These are phyloP conservation scores for Circaetus cinerascens DNA, from an alignment of 2,113 vertebrate genomes.

Conservation along the genomic window DNA sequence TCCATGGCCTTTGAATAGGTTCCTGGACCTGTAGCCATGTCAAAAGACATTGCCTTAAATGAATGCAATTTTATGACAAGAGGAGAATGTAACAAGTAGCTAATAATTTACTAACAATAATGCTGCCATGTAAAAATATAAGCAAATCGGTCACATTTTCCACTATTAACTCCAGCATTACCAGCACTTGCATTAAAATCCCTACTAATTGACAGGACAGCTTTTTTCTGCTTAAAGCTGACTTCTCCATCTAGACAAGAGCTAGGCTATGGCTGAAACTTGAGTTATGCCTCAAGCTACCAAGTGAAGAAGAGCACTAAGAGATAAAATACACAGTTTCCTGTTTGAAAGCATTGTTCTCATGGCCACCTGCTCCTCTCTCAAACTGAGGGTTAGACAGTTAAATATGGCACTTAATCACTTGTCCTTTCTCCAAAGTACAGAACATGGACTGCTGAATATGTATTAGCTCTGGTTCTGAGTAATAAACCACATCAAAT, in stretches of 20 bases:
- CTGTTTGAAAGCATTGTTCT: constrained; percentile 26
- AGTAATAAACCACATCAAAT: constrained; percentile 55
- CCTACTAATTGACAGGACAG: not conserved
- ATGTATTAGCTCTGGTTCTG: constrained; percentile 54
- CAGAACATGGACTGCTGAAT: constrained; percentile 31
- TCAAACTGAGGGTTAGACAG: not conserved
- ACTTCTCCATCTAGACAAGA: not conserved
- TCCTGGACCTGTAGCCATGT: not conserved
- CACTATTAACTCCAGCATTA: not conserved
- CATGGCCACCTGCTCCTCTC: constrained; percentile 43
- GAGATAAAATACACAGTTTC: not conserved
- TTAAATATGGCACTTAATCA: not conserved
- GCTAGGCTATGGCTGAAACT: not conserved
- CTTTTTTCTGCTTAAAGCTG: not conserved
- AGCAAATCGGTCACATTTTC: not conserved
- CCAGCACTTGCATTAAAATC: not conserved
- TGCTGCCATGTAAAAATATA: not conserved
- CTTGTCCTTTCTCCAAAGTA: constrained; percentile 42
- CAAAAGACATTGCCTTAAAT: not conserved
- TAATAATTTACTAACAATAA: not conserved
- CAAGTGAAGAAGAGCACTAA: not conserved
- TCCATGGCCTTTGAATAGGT: not conserved
- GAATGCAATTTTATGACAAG: not conserved
- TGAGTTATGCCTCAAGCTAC: not conserved
- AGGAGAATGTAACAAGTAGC: not conserved